phyloP scores from a whole-genome alignment of 2,797 vertebrate genomes.

The Toxotes lorentzi region DNA sequence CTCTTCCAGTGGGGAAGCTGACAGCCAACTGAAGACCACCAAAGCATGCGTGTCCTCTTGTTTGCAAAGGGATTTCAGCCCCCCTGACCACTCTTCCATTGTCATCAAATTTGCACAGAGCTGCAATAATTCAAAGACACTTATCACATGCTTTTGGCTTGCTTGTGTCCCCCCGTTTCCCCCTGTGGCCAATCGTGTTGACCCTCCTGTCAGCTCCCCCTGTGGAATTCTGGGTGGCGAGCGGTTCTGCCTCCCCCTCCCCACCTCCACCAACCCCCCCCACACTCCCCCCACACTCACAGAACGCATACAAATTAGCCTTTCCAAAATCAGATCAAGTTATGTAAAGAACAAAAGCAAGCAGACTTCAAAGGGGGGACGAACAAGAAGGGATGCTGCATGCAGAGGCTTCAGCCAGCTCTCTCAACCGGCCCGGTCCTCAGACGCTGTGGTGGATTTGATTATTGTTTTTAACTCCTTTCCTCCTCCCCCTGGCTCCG shows the following conservation, averaged over 20 bases:
- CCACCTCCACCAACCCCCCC: conserved; percentile 13
- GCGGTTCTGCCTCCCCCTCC: conserved; percentile 58
- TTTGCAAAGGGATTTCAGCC: conserved; percentile 71
- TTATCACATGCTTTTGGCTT: conserved; percentile 74
- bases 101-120: conserved; percentile 79
- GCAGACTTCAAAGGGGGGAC: conserved; percentile 87
- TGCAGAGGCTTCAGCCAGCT: conserved; percentile 30
- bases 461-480: conserved; percentile 74
- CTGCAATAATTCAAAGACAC: conserved; percentile 81
- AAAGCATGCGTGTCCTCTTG: conserved; percentile 58
- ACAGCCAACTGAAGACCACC: conserved; percentile 74
- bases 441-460: conserved; percentile 71
- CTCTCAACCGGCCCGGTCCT: conserved; percentile 48
- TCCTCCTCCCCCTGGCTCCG: conserved; percentile 18
- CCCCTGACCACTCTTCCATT: conserved; percentile 72
- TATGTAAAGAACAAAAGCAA: conserved; percentile 91
- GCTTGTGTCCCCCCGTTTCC: conserved; percentile 57
- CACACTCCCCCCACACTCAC: conserved; percentile 20
- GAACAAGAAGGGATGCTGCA: conserved; percentile 46
- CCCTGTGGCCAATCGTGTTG: conserved; percentile 72
- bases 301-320: conserved; percentile 90
- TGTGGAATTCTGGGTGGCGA: conserved; percentile 90
- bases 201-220: conserved; percentile 74
- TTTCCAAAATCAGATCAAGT: conserved; percentile 76
- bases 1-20: conserved; percentile 49